phyloP scores from a whole-genome alignment of 2,113 vertebrate species.

The Erythrolamprus reginae region DNA sequence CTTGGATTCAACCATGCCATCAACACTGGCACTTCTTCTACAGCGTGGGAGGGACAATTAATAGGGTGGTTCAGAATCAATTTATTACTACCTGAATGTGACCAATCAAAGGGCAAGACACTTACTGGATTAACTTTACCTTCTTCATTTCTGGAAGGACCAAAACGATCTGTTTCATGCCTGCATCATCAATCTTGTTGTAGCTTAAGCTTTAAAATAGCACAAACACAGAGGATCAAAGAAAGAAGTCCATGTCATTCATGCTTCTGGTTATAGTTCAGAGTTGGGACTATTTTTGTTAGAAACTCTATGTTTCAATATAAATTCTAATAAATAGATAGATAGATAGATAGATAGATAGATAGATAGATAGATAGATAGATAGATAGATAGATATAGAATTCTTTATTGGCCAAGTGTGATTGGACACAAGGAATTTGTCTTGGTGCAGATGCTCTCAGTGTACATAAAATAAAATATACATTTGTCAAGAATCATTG shows the following conservation, averaged over 20 bases:
- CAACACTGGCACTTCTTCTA: not conserved
- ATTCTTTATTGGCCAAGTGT: too few species aligned
- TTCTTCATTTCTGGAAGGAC: slow-evolving; percentile 67
- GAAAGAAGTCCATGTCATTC: not conserved
- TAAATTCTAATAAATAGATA: too few species aligned
- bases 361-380: too few species aligned
- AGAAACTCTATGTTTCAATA: too few species aligned
- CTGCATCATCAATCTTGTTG: slow-evolving; percentile 72
- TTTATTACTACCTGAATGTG: not conserved
- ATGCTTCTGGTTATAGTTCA: not conserved
- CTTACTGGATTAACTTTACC: slow-evolving; percentile 79
- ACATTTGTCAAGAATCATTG: too few species aligned
- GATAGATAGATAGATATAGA: too few species aligned
- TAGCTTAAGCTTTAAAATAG: slow-evolving; percentile 72
- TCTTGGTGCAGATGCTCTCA: too few species aligned
- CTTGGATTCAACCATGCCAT: not conserved
- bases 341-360: too few species aligned
- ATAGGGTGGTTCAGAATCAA: not conserved
- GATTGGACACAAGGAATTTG: too few species aligned
- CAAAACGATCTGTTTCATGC: slow-evolving; percentile 65
- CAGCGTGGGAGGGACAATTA: not conserved
- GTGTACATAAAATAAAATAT: too few species aligned
- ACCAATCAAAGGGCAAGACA: slow-evolving; percentile 7
- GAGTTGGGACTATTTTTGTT: too few species aligned
- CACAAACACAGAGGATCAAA: slow-evolving; percentile 9